Evolutionary conservation across 2,888 invertebrate genomes (phyloP).

Genomic region (Cataglyphis livida): DNA sequence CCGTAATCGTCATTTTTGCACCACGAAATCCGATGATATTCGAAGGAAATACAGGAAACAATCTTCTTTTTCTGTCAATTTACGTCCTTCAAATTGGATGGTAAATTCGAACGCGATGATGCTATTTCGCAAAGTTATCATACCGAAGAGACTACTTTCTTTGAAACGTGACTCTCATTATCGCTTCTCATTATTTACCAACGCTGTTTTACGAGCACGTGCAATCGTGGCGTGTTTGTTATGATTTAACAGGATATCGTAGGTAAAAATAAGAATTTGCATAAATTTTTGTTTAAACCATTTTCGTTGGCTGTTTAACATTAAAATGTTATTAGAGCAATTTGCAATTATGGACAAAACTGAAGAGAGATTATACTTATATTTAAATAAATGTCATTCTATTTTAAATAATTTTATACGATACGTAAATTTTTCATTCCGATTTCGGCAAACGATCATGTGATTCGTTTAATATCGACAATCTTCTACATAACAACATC

Average conservation of each 20-base stretch:
- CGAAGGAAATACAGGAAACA: background rate
- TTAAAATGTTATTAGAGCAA: background rate
- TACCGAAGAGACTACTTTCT: constrained; percentile 47
- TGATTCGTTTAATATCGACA: background rate
- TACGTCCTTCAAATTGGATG: constrained; percentile 10
- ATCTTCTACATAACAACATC: constrained; percentile 18
- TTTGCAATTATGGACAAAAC: background rate
- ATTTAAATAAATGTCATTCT: background rate
- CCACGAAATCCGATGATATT: background rate
- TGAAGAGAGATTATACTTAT: background rate
- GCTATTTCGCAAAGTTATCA: constrained; percentile 4
- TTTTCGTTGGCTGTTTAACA: background rate
- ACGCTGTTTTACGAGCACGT: constrained; percentile 52
- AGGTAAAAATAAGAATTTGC: constrained; percentile 15
- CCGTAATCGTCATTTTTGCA: background rate
- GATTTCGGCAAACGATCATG: background rate
- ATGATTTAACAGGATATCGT: background rate
- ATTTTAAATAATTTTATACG: background rate
- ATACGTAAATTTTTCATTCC: background rate
- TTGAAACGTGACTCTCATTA: constrained; percentile 58
- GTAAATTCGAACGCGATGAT: background rate
- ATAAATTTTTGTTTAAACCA: background rate
- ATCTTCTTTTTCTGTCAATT: constrained; percentile 8
- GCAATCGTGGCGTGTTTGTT: constrained; percentile 45
- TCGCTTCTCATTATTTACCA: constrained; percentile 57